Base-by-base conservation (phyloP, 2,797 vertebrate species). In the Sandelia bainsii region DNA sequence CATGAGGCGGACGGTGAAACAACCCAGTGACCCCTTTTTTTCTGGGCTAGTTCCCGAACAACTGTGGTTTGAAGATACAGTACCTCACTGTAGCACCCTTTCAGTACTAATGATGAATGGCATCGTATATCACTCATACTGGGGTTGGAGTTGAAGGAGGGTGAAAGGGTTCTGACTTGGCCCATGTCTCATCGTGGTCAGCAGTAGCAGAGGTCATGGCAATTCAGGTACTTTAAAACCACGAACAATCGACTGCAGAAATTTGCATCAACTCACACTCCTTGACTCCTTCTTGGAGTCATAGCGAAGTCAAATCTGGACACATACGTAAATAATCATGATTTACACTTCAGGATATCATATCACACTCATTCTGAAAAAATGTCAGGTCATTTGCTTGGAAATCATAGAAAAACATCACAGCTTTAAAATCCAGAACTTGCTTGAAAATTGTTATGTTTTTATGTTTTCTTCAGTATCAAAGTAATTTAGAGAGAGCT, bases 51-150 rank as follows among this genome's bases (percentile, higher is more conserved):
- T 58, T 52, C 11, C 42, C 42, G 48, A 40, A 71, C 50, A 58
- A 12, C 50, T 45, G 59, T 27, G 12, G 71, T 51, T 11, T 53
- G 6, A 66, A 27, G 48, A 61, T 37, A 45, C 9, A 49, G 12
- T 12, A 13, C 25, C 42, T 66, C 8, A 17, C 25, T 20, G 13
- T 14, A 29, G n/a, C 22, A 32, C 27, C 27, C 39, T 61, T 48
- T 60, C 57, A 57, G 58, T 34, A 58, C 46, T 17, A 6, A 13
- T 58, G 53, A 69, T 61, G 25, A 48, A 75, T 49, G 14, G 8
- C 3, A 20, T 58, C 53, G 61, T 34, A 57, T 40, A 22, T 22
- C 22, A 9, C 23, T 22, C 34, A 44, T 44, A 2, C 7, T 44
- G 11, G 39, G 6, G 11, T 13, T 40, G 4, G 39, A 4, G 39